Evolutionary conservation across 2,797 vertebrate genomes (phyloP).

Genomic region (Amniataba percoides): DNA sequence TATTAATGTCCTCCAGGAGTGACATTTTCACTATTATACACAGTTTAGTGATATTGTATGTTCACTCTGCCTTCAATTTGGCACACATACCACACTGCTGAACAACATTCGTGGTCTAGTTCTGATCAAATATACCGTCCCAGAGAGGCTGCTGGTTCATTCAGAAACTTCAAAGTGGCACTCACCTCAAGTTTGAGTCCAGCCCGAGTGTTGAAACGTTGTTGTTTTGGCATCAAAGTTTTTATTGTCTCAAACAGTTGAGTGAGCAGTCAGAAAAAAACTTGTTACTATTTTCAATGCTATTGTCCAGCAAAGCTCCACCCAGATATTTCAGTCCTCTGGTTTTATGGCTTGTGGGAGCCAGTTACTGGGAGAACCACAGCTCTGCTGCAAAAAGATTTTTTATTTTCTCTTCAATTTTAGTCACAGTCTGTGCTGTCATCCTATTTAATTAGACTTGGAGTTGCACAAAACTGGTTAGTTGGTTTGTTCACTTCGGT

Average conservation of each 20-base stretch:
- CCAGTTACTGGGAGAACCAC: background rate
- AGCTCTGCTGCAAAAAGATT: background rate
- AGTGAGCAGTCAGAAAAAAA: background rate
- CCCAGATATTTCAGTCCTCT: slow-evolving; percentile 12
- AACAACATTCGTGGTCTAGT: no score
- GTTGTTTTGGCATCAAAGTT: background rate
- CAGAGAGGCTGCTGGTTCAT: background rate
- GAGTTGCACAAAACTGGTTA: background rate
- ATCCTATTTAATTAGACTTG: background rate
- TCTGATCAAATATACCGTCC: background rate
- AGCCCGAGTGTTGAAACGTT: background rate
- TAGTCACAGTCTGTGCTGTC: no score
- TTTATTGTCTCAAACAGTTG: slow-evolving; percentile 3
- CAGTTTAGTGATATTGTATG: background rate
- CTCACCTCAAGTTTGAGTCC: background rate
- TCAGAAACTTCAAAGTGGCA: background rate
- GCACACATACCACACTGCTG: no score
- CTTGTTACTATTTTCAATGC: slow-evolving; percentile 14
- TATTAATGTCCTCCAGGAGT: background rate
- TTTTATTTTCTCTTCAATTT: slow-evolving; percentile 1
- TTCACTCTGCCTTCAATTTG: no score
- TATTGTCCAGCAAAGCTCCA: slow-evolving; percentile 5
- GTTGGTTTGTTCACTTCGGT: background rate
- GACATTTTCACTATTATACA: background rate
- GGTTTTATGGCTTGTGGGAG: slow-evolving; percentile 2